Percentiles rank a stretch among this genome's conserved stretches.
These are phyloP conservation scores for Montipora foliosa DNA, from an alignment of 64 coral and sea anemone species.

Conservation along the genomic window DNA sequence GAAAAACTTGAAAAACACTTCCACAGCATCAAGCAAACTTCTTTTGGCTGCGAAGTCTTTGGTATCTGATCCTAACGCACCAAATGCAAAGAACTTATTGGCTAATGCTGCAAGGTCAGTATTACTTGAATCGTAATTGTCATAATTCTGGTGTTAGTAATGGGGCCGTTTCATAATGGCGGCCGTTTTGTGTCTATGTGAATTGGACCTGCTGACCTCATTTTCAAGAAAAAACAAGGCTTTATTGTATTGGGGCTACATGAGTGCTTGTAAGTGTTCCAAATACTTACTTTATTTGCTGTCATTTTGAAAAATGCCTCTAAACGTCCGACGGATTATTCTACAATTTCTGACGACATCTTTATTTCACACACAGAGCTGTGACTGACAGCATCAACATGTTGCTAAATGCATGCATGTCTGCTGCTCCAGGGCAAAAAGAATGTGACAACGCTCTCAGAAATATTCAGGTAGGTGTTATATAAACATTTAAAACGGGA, in stretches of 20 bases:
- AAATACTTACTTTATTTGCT: too few relatives aligned
- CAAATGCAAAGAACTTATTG: slow-evolving; percentile 96
- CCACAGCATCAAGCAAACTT: slow-evolving; percentile 96
- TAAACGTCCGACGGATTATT: background rate
- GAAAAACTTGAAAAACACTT: slow-evolving; percentile 93
- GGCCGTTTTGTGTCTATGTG: background rate
- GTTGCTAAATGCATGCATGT: slow-evolving; percentile 95
- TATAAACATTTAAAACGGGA: background rate
- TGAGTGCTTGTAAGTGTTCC: too few relatives aligned
- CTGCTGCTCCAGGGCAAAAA: slow-evolving; percentile 97
- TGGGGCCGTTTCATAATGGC: too few relatives aligned
- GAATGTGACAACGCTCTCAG: slow-evolving; percentile 96
- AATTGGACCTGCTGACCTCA: too few relatives aligned
- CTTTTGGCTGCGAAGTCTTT: slow-evolving; percentile 93
- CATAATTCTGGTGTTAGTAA: too few relatives aligned
- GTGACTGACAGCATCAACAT: slow-evolving; percentile 99
- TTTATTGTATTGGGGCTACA: too few relatives aligned
- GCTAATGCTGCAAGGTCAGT: slow-evolving; percentile 96
- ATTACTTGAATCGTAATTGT: background rate
- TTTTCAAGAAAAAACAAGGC: too few relatives aligned
- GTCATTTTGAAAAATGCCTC: too few relatives aligned
- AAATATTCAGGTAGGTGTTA: slow-evolving; percentile 86
- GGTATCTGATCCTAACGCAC: slow-evolving; percentile 97
- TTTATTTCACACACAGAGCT: slow-evolving; percentile 63
- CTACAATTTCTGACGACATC: background rate